Base-by-base conservation (phyloP, 2,888 invertebrate genomes). In the Cosmorhoe ocellata region DNA sequence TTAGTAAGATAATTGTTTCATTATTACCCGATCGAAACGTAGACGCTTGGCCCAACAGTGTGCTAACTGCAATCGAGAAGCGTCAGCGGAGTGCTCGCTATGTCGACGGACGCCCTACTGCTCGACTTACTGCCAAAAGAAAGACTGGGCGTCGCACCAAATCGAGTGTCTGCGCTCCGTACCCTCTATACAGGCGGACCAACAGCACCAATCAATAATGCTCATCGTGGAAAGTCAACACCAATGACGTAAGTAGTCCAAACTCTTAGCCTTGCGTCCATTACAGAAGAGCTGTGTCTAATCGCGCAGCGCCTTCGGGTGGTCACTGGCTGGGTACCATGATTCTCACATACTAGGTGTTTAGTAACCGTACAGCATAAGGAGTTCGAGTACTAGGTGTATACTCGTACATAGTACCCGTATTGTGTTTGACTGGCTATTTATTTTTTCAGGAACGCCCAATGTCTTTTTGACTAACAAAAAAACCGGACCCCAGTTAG, bases 41-140 rank as follows among this genome's bases (percentile, higher is more conserved):
- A 18, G 2, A 3, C 4, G 18, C 18, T 22, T 22, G 12, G 42
- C 10, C 14, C 81, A 84, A 22, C 71, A 97, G 96, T 97, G 97
- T 83, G 96, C 96, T 41, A 97, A 97, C 79, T 97, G 97, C 76
- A 96, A 97, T 79, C 92, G 97, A 53, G 96, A 96, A 76, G 97
- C 97, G 7, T 92, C 95, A 40, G 96, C 96, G 0, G 96, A 97
- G 77, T 97, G 97, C 77, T 97, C 97, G 0, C 85, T 96, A 31
- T 97, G 97, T 71, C 92, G 96, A 41, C 92, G 95, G 55, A 96
- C 96, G 9, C 96, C 96, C 7, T 97, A 97, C 80, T 97, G 97
- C 79, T 96, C 97, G 5, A 95, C 95, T 2, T 97, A 96, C 84
- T 97, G 97, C 81, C 97, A 97, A 83, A 93, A 96, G 60, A 97